Evolutionary conservation across 2,888 invertebrate genomes (phyloP).

Genomic region (Exephanes ischioxanthus): DNA sequence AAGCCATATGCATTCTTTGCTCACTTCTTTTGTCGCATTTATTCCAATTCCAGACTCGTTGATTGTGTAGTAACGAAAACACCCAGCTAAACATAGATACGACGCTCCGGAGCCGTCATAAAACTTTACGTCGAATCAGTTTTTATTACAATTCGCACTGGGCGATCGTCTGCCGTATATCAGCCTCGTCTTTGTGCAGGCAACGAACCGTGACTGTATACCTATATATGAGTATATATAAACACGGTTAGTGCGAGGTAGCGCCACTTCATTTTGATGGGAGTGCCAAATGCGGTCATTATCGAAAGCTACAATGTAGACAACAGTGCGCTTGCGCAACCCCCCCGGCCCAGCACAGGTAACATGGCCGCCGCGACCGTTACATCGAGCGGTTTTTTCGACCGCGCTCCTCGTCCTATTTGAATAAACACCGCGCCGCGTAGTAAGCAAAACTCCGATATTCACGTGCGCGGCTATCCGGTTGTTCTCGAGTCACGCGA

Average conservation of each 20-base stretch:
- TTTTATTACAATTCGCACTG: neutral
- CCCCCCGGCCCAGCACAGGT: neutral
- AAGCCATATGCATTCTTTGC: neutral
- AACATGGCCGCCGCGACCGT: neutral
- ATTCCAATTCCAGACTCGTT: neutral
- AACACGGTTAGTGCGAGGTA: neutral
- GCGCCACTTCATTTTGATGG: constrained; percentile 5
- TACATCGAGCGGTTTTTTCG: neutral
- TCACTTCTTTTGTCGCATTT: neutral
- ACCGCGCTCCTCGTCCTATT: neutral
- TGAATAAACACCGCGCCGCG: too few species aligned
- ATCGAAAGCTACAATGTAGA: constrained; percentile 1
- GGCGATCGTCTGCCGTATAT: neutral
- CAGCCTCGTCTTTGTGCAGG: neutral
- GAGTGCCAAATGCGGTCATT: constrained; percentile 2
- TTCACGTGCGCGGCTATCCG: too few species aligned
- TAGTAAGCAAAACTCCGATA: too few species aligned
- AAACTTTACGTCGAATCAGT: neutral
- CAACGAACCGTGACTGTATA: neutral
- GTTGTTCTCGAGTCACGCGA: too few species aligned
- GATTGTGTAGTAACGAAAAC: neutral
- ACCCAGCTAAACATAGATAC: neutral
- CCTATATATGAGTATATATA: neutral
- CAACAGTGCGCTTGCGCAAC: neutral
- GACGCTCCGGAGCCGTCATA: neutral